phyloP scores from a whole-genome alignment of 2,888 invertebrate species.

The Lithophane semibrunnea region DNA sequence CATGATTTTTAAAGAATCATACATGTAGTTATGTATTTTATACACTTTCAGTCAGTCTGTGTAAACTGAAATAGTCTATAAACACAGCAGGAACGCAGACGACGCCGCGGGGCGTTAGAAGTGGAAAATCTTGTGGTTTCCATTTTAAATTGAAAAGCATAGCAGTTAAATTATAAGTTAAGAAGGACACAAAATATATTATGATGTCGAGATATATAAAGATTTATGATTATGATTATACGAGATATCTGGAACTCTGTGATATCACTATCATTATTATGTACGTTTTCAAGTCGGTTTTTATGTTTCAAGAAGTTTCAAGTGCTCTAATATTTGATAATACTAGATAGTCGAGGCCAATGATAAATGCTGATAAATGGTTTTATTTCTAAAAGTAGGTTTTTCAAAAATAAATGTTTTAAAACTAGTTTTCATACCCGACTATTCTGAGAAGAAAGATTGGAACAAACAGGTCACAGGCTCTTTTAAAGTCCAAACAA shows the following conservation, averaged over 20 bases:
- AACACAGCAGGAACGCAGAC: slow-evolving; percentile 37
- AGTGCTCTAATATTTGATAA: too few relatives aligned
- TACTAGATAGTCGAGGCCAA: too few relatives aligned
- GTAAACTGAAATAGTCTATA: slow-evolving; percentile 13
- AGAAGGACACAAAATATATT: not conserved
- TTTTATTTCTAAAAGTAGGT: too few relatives aligned
- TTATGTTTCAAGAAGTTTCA: not conserved
- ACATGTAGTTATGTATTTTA: not conserved
- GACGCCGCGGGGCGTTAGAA: slow-evolving; percentile 32
- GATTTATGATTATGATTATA: too few relatives aligned
- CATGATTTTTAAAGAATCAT: not conserved
- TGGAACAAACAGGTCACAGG: too few relatives aligned
- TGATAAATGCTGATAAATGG: too few relatives aligned
- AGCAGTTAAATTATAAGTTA: slow-evolving; percentile 25
- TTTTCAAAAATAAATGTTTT: too few relatives aligned
- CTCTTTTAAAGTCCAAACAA: too few relatives aligned
- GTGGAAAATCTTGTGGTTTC: slow-evolving; percentile 41
- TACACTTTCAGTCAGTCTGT: slow-evolving; percentile 15
- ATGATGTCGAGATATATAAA: too few relatives aligned
- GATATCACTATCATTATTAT: not conserved
- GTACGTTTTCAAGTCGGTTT: not conserved
- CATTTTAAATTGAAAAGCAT: slow-evolving; percentile 42
- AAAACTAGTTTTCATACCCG: too few relatives aligned
- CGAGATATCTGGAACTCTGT: not conserved
- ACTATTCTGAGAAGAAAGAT: too few relatives aligned